Conservation (phyloP, 2,888 invertebrate genomes). For the Lypha dubia region DNA sequence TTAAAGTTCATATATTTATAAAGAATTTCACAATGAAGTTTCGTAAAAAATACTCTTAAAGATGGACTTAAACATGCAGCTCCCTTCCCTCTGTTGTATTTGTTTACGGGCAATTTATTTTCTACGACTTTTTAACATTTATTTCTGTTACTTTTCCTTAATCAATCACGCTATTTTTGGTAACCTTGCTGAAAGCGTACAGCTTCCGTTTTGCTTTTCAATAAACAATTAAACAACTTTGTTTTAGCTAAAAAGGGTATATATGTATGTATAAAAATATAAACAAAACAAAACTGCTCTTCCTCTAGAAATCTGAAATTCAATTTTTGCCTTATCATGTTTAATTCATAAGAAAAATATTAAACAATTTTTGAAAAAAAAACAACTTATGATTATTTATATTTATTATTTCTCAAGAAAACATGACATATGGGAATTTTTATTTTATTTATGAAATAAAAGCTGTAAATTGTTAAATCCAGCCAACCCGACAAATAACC, state of each 20-base stretch:
- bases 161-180: constrained; percentile 17
- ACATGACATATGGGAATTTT: constrained; percentile 7
- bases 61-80: too few relatives aligned
- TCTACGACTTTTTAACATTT: not conserved
- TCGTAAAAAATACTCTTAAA: not conserved
- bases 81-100: not conserved
- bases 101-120: not conserved
- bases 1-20: too few relatives aligned
- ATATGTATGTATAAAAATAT: too few relatives aligned
- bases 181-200: not conserved
- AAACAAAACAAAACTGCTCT: constrained; percentile 7
- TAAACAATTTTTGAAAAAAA: not conserved
- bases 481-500: not conserved
- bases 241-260: not conserved
- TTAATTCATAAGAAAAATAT: constrained; percentile 40
- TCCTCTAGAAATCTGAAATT: constrained; percentile 21
- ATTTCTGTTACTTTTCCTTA: not conserved
- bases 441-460: constrained; percentile 30
- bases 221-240: not conserved
- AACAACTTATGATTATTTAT: not conserved
- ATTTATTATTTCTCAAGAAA: constrained; percentile 1
- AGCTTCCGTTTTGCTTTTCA: constrained; percentile 40
- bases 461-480: not conserved
- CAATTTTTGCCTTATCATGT: constrained; percentile 41
- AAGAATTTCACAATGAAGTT: not conserved